Percentiles rank a stretch among this genome's conserved stretches.
Conservation (phyloP, 2,888 invertebrate species). For the Hirtodrosophila duncani region DNA sequence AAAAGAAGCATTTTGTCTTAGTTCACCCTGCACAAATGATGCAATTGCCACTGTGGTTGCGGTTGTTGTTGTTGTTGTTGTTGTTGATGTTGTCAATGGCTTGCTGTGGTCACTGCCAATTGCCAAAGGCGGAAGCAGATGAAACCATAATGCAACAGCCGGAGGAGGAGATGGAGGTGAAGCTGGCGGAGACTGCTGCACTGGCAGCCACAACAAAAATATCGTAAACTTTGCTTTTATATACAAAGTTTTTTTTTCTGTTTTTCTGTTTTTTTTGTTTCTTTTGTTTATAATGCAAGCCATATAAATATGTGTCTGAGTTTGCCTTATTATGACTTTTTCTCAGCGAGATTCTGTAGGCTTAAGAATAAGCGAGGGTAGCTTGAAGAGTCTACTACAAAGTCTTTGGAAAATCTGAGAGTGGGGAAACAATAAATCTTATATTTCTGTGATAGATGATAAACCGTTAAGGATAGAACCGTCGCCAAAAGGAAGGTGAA, state of each 20-base stretch:
- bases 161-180: too few relatives aligned
- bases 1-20: too few relatives aligned
- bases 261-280: neutral
- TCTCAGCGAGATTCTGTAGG: too few relatives aligned
- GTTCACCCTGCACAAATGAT: slow-evolving; percentile 46
- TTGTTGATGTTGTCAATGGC: slow-evolving; percentile 11
- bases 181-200: slow-evolving; percentile 24
- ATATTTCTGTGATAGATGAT: too few relatives aligned
- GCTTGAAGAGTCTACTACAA: too few relatives aligned
- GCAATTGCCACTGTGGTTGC: slow-evolving; percentile 41
- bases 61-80: slow-evolving; percentile 12
- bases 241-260: neutral
- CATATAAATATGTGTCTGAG: slow-evolving; percentile 15
- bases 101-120: slow-evolving; percentile 23
- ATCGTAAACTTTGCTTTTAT: slow-evolving; percentile 35
- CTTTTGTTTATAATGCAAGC: neutral
- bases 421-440: too few relatives aligned
- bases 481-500: too few relatives aligned
- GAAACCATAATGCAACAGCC: slow-evolving; percentile 5
- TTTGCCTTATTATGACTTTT: neutral
- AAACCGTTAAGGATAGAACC: too few relatives aligned
- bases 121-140: slow-evolving; percentile 42
- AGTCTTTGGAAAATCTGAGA: too few relatives aligned
- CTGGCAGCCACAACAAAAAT: slow-evolving; percentile 39
- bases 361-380: too few relatives aligned